Evolutionary conservation across 2,797 vertebrate species (phyloP).

Genomic region (Pteronotus mesoamericanus): DNA sequence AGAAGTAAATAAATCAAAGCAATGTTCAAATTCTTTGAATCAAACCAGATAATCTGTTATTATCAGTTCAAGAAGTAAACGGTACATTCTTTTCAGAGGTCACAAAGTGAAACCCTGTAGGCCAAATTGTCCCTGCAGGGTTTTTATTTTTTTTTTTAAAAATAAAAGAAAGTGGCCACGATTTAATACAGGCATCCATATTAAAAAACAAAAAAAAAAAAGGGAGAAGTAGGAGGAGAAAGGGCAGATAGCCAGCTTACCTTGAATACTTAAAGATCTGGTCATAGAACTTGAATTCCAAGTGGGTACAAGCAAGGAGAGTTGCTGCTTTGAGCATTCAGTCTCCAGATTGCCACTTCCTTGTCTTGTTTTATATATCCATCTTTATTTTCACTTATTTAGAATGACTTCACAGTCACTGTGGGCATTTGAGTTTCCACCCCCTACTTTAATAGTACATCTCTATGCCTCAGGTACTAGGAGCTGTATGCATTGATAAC

Average conservation of each 20-base stretch:
- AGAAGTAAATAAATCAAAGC: neutral
- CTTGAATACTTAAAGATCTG: neutral
- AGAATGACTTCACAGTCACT: neutral
- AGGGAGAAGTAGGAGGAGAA: neutral
- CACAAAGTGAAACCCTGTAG: neutral
- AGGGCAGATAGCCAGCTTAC: neutral
- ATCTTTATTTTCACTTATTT: slow-evolving; percentile 5
- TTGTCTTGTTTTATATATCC: slow-evolving; percentile 10
- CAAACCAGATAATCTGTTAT: neutral
- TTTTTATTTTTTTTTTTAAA: neutral
- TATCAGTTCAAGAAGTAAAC: neutral
- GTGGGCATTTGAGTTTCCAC: neutral
- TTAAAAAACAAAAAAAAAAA: neutral
- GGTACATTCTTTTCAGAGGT: neutral
- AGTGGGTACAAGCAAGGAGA: neutral
- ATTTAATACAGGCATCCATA: neutral
- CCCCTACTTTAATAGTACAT: neutral
- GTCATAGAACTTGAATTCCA: neutral
- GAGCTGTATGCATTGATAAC: neutral
- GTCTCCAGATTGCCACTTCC: neutral
- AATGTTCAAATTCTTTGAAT: neutral
- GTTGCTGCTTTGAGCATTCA: neutral
- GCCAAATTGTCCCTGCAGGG: neutral
- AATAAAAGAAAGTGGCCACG: neutral
- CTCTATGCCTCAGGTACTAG: neutral